phyloP scores from a whole-genome alignment of 1,140 invertebrate species.

The Lasioglossum albipes region DNA sequence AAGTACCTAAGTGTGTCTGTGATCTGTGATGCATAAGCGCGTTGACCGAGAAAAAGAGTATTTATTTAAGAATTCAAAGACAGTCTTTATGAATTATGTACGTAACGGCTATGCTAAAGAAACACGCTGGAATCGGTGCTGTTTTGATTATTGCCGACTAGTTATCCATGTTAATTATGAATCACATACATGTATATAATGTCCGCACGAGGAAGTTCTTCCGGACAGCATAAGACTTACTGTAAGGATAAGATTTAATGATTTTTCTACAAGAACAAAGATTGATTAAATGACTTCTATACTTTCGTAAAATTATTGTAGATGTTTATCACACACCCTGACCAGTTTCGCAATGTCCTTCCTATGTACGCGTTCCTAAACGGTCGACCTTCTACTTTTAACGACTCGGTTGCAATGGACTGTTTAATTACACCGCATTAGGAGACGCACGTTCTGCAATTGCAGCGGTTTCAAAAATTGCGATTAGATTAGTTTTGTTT shows the following conservation, averaged over 20 bases:
- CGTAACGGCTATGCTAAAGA: too few relatives aligned
- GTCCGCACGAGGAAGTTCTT: constrained; percentile 10
- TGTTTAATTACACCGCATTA: not conserved
- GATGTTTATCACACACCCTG: not conserved
- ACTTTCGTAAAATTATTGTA: constrained; percentile 70
- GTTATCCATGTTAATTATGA: constrained; percentile 34
- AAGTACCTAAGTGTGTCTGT: constrained; percentile 77
- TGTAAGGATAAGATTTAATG: constrained; percentile 54
- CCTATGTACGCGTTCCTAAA: not conserved
- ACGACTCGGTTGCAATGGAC: not conserved
- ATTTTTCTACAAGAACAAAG: constrained; percentile 66
- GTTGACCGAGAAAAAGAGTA: constrained; percentile 57
- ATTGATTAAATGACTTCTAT: constrained; percentile 72
- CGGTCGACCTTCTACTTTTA: not conserved
- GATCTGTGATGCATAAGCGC: constrained; percentile 63
- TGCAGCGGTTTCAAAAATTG: too few relatives aligned
- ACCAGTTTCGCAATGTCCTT: not conserved
- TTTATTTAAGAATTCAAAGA: constrained; percentile 56
- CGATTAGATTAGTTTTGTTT: not conserved
- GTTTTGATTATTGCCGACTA: constrained; percentile 30
- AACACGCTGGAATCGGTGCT: constrained; percentile 22
- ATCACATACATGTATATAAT: not conserved
- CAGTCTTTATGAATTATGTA: constrained; percentile 38
- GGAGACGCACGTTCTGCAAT: too few relatives aligned
- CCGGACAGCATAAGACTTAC: constrained; percentile 51